Percentiles rank a stretch among this genome's conserved stretches.
phyloP scores from a whole-genome alignment of 2,113 vertebrate species.

The Cephalopterus ornatus region DNA sequence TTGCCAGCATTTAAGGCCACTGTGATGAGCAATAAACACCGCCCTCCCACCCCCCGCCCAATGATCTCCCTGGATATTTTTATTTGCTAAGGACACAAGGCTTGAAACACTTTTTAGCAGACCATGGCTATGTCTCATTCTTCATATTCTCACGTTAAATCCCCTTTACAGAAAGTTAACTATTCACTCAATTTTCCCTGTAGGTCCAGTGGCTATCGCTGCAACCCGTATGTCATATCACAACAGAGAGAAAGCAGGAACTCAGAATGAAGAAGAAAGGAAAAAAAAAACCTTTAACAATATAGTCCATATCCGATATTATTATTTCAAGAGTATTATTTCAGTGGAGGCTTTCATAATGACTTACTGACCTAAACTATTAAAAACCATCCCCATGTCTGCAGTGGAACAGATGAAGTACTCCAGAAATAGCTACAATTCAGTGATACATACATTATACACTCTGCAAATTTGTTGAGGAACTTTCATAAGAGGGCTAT shows the following conservation, averaged over 20 bases:
- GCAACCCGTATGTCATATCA: neutral
- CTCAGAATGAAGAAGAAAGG: neutral
- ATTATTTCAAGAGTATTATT: conserved; percentile 7
- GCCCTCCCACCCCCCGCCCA: too few species aligned
- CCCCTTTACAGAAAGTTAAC: neutral
- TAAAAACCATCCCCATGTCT: neutral
- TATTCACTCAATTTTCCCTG: neutral
- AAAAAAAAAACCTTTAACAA: neutral
- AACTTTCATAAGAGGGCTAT: conserved; percentile 8
- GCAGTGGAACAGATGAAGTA: neutral
- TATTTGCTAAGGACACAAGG: neutral
- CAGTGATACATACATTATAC: neutral
- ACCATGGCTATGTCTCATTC: neutral
- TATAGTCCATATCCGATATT: neutral
- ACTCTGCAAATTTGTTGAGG: conserved; percentile 22
- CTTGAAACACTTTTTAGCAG: neutral
- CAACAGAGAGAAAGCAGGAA: neutral
- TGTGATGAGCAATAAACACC: neutral
- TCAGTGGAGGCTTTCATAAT: conserved; percentile 15
- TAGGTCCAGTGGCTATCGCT: neutral
- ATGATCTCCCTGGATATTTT: neutral
- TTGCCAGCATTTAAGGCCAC: neutral
- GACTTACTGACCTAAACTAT: conserved; percentile 39
- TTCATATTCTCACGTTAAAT: neutral
- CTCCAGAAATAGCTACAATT: conserved; percentile 40